Evolutionary conservation across 1,140 invertebrate genomes (phyloP).

Genomic region (Trachelipus rathkii): DNA sequence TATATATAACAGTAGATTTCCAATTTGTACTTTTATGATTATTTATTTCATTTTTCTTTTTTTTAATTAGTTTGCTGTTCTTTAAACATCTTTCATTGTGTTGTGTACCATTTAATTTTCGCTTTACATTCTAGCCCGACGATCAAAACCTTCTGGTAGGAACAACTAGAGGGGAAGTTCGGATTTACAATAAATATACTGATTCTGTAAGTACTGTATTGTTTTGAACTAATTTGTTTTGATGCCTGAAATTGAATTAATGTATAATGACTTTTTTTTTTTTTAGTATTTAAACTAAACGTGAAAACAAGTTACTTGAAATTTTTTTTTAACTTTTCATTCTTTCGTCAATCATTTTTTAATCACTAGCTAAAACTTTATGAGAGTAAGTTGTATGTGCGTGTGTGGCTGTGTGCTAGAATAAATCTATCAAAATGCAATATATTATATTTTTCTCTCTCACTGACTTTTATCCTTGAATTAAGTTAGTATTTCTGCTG

Average conservation of each 20-base stretch:
- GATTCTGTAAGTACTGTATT: conserved; percentile 34
- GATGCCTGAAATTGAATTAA: not conserved
- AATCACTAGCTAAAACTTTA: too few relatives aligned
- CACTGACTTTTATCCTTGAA: too few relatives aligned
- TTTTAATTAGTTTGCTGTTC: not conserved
- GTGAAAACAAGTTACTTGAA: too few relatives aligned
- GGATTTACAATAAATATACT: conserved; percentile 37
- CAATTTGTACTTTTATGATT: not conserved
- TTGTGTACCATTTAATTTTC: not conserved
- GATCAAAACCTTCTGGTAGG: conserved; percentile 44
- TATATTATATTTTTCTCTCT: too few relatives aligned
- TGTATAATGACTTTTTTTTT: too few relatives aligned
- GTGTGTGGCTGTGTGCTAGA: too few relatives aligned
- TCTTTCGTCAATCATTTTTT: too few relatives aligned
- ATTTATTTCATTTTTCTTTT: not conserved
- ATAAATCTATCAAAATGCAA: too few relatives aligned
- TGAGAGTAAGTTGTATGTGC: too few relatives aligned
- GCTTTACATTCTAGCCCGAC: conserved; percentile 39
- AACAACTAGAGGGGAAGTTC: conserved; percentile 41
- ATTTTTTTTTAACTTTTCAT: too few relatives aligned
- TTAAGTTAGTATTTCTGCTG: too few relatives aligned
- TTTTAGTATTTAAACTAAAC: too few relatives aligned
- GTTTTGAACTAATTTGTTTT: not conserved
- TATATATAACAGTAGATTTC: not conserved
- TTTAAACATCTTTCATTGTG: not conserved